phyloP scores from a whole-genome alignment of 2,113 vertebrate genomes.

The Sinocyclocheilus rhinocerous region DNA sequence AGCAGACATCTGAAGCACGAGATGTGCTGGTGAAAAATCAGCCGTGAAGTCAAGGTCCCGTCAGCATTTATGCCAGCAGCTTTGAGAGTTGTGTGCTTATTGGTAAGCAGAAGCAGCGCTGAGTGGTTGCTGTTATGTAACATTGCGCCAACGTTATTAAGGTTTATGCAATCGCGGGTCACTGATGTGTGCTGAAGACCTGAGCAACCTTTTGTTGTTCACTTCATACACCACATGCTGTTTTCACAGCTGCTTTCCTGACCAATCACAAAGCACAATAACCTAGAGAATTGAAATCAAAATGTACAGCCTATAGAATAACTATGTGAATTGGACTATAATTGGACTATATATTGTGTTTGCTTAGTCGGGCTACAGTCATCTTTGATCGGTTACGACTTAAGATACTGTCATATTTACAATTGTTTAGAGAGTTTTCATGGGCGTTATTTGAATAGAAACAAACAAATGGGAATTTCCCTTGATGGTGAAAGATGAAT shows the following conservation, averaged over 20 bases:
- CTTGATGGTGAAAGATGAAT: not conserved
- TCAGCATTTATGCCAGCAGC: constrained; percentile 39
- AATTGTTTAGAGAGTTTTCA: not conserved
- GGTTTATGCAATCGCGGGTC: constrained; percentile 29
- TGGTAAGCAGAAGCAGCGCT: constrained; percentile 23
- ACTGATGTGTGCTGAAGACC: constrained; percentile 30
- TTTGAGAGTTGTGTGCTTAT: constrained; percentile 26
- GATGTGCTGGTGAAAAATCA: not conserved
- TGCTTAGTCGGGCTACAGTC: not conserved
- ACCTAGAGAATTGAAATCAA: not conserved
- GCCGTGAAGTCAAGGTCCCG: not conserved
- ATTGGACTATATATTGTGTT: too few relatives aligned
- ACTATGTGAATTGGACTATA: not conserved
- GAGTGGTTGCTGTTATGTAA: constrained; percentile 30
- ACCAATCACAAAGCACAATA: not conserved
- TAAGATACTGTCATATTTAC: not conserved
- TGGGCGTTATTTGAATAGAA: not conserved
- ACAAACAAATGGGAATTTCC: not conserved
- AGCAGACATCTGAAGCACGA: constrained; percentile 7
- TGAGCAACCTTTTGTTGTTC: constrained; percentile 15
- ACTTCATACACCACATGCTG: not conserved
- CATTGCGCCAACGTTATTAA: constrained; percentile 32
- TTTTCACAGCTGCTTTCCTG: not conserved
- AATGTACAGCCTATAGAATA: not conserved
- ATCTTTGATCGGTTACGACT: not conserved